phyloP scores from a whole-genome alignment of 2,888 invertebrate species.

The Conops quadrifasciatus region DNA sequence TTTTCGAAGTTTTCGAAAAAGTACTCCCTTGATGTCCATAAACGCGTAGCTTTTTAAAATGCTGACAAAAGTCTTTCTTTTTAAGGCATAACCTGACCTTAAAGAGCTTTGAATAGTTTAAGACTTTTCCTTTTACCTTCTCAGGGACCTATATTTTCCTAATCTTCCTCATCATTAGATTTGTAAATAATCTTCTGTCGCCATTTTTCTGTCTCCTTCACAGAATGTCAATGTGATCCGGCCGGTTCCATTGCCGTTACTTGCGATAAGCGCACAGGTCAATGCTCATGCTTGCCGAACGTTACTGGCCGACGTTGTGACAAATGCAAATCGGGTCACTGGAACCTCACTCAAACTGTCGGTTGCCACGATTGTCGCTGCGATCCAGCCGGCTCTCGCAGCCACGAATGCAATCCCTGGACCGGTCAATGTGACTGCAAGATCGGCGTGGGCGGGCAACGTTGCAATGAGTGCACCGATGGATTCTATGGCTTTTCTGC shows the following conservation, averaged over 20 bases:
- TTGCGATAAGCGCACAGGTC: constrained; percentile 81
- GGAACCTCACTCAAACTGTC: constrained; percentile 76
- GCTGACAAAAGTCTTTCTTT: too few relatives aligned
- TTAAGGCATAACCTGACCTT: too few relatives aligned
- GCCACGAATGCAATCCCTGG: constrained; percentile 75
- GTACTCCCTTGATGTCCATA: too few relatives aligned
- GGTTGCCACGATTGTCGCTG: constrained; percentile 89
- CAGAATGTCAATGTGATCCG: constrained; percentile 87
- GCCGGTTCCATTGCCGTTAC: constrained; percentile 74
- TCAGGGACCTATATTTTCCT: not conserved
- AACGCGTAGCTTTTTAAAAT: too few relatives aligned
- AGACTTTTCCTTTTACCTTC: too few relatives aligned
- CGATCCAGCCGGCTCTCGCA: constrained; percentile 73
- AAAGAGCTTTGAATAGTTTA: too few relatives aligned
- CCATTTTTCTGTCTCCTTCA: constrained; percentile 62
- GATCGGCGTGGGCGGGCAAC: constrained; percentile 76
- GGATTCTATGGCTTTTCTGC: constrained; percentile 78
- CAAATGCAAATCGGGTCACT: constrained; percentile 79
- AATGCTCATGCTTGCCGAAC: constrained; percentile 78
- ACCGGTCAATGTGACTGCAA: constrained; percentile 83
- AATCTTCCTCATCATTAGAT: not conserved
- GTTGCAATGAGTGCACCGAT: constrained; percentile 78
- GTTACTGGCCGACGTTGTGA: constrained; percentile 80
- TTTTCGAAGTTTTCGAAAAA: too few relatives aligned
- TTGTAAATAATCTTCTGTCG: not conserved